Percentiles rank a stretch among this genome's conserved stretches.
phyloP scores from a whole-genome alignment of 2,113 vertebrate genomes.

The Anarrhichthys ocellatus region DNA sequence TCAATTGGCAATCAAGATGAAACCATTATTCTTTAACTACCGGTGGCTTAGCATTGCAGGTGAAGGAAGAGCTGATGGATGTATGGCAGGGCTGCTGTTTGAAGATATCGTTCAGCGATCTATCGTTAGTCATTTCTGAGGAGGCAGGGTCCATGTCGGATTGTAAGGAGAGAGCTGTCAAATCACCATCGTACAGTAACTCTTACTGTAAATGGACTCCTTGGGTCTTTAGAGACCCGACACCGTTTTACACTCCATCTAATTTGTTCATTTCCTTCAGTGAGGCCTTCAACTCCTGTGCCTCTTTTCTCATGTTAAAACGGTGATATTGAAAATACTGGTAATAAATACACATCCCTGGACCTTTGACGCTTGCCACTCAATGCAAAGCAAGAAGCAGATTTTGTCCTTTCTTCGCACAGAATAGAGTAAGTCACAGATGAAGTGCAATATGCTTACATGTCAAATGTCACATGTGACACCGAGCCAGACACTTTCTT shows the following conservation, averaged over 20 bases:
- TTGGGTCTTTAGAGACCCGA: neutral
- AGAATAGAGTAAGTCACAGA: neutral
- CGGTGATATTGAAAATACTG: neutral
- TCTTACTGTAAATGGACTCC: conserved; percentile 4
- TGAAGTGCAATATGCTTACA: neutral
- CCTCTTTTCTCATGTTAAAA: neutral
- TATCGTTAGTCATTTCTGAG: conserved; percentile 1
- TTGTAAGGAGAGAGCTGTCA: neutral
- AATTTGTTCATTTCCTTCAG: conserved; percentile 20
- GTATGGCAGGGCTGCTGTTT: neutral
- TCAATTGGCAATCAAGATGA: neutral
- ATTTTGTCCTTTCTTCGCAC: neutral
- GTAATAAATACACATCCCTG: neutral
- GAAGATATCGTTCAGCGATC: neutral
- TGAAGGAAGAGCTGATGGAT: conserved; percentile 3
- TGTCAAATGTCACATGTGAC: neutral
- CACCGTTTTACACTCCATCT: neutral
- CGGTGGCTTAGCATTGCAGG: neutral
- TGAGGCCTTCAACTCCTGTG: neutral
- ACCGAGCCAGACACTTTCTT: conserved; percentile 8
- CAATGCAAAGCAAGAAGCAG: neutral
- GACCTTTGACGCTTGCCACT: neutral
- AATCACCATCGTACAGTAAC: neutral
- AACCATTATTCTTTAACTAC: neutral
- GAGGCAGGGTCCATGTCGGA: neutral